Percentiles rank a stretch among this genome's conserved stretches.
These are phyloP conservation scores for Aphelocoma californica DNA, from an alignment of 2,797 vertebrate genomes.

Conservation along the genomic window DNA sequence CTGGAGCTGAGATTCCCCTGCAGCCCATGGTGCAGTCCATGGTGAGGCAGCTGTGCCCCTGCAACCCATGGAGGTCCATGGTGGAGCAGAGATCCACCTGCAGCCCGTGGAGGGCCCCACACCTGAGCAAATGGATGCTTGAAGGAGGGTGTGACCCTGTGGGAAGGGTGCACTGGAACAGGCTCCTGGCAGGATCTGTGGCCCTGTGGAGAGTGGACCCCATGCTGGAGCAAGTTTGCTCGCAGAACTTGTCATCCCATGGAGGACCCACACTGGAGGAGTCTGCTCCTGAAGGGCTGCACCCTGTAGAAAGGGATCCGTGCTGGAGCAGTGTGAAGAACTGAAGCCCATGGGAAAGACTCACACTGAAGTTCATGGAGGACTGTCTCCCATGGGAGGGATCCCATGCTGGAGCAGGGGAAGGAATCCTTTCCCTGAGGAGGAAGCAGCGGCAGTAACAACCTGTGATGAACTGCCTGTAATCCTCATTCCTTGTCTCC, in stretches of 20 bases:
- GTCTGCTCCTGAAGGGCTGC: background rate
- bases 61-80: background rate
- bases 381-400: background rate
- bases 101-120: background rate
- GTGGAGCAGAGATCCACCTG: background rate
- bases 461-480: background rate
- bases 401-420: background rate
- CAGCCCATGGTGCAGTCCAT: rapidly evolving
- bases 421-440: background rate
- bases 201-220: background rate
- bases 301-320: background rate
- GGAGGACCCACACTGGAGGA: background rate
- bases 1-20: background rate
- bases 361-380: background rate
- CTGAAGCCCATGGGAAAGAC: background rate
- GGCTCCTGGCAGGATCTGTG: background rate
- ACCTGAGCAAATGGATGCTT: background rate
- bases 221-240: background rate
- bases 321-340: background rate
- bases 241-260: background rate
- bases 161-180: background rate
- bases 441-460: background rate
- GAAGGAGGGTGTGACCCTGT: background rate
- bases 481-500: background rate
- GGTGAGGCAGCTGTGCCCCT: background rate